These are phyloP conservation scores for Riparia riparia DNA, from an alignment of 2,113 vertebrate genomes.

Conservation along the genomic window DNA sequence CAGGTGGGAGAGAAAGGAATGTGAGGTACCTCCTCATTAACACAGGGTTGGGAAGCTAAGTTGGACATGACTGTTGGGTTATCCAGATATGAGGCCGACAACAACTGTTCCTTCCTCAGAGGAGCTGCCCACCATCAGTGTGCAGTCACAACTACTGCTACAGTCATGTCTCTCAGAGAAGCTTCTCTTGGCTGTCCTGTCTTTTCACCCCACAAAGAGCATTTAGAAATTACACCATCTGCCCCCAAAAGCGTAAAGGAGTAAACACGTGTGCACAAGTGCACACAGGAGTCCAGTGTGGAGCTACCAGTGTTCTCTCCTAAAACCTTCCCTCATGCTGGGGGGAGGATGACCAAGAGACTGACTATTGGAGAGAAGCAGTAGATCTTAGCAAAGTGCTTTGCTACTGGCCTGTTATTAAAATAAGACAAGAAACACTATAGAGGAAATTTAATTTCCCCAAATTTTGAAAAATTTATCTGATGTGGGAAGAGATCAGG, in stretches of 20 bases:
- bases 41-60: background rate
- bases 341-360: background rate
- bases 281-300: background rate
- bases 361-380: background rate
- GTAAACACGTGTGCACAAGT: fast-evolving
- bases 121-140: background rate
- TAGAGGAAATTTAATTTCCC: background rate
- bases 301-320: background rate
- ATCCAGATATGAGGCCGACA: background rate
- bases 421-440: background rate
- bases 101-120: background rate
- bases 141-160: background rate
- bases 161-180: background rate
- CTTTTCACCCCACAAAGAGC: background rate
- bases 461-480: background rate
- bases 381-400: background rate
- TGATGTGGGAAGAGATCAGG: background rate
- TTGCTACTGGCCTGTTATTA: background rate
- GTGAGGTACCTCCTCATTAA: background rate
- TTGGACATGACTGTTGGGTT: background rate
- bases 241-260: background rate
- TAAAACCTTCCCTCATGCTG: background rate
- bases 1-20: background rate
- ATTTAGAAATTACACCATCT: background rate
- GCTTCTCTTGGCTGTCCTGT: background rate